phyloP scores from a whole-genome alignment of 1,140 invertebrate species.

The Brachionus angularis region DNA sequence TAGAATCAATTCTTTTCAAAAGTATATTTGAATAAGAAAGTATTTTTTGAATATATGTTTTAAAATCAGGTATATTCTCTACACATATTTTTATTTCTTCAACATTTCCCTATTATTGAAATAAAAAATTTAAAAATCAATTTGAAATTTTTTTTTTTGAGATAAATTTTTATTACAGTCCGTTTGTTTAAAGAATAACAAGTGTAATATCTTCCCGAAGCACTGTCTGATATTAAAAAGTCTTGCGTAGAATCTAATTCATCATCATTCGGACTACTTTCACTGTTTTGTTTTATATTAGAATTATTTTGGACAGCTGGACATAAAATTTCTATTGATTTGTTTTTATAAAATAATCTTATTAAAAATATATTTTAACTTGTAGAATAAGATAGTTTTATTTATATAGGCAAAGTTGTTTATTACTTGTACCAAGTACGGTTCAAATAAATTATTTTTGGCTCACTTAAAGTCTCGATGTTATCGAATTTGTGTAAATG shows the following conservation, averaged over 20 bases:
- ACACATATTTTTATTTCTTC: constrained; percentile 28
- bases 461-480: constrained; percentile 32
- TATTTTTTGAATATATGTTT: constrained; percentile 23
- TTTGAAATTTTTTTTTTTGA: no score
- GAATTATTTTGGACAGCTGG: neutral
- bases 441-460: constrained; percentile 33
- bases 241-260: neutral
- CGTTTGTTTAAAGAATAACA: constrained; percentile 12
- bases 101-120: neutral
- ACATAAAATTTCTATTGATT: constrained; percentile 9
- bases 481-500: constrained; percentile 35
- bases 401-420: neutral
- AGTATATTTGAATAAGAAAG: constrained; percentile 17
- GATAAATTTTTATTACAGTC: neutral
- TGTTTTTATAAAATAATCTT: constrained; percentile 20
- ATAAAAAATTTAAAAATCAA: neutral
- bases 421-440: constrained; percentile 39
- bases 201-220: constrained; percentile 6
- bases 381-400: no score
- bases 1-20: constrained; percentile 10
- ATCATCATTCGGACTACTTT: neutral
- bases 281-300: neutral
- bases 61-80: constrained; percentile 23
- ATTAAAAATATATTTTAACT: neutral
- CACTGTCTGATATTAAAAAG: constrained; percentile 4